These are phyloP conservation scores for Batillaria attramentaria DNA, from an alignment of 1,140 invertebrate genomes.

Conservation along the genomic window DNA sequence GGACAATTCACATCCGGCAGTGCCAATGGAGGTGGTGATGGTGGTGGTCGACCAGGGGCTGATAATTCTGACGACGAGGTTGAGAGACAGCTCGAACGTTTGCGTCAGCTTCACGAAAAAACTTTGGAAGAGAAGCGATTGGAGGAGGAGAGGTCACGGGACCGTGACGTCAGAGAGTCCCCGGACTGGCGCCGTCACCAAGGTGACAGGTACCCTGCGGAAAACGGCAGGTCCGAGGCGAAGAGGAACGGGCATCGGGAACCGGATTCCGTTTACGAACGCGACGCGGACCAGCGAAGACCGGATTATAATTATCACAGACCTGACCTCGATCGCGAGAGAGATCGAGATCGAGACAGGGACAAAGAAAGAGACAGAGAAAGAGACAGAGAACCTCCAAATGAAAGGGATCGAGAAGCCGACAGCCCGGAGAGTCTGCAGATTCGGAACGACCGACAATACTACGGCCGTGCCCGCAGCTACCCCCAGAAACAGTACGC, in stretches of 20 bases:
- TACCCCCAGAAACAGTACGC: background rate
- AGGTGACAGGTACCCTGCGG: background rate
- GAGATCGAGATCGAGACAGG: background rate
- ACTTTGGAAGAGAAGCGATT: background rate
- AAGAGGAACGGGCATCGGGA: background rate
- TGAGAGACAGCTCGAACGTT: constrained; percentile 5
- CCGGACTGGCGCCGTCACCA: background rate
- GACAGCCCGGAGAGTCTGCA: too few relatives aligned
- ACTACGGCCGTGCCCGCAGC: background rate
- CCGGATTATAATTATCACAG: too few relatives aligned
- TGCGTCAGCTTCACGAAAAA: constrained; percentile 10
- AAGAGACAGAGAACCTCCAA: too few relatives aligned
- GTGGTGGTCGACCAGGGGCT: too few relatives aligned
- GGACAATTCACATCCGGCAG: too few relatives aligned
- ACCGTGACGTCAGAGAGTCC: background rate
- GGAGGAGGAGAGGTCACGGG: background rate
- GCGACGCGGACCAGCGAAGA: background rate
- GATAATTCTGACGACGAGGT: constrained; percentile 3
- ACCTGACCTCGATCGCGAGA: background rate
- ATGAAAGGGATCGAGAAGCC: background rate
- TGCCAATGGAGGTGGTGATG: too few relatives aligned
- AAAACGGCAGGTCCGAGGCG: background rate
- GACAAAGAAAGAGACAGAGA: background rate
- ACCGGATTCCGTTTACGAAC: background rate
- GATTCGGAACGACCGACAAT: background rate